A percentile compares a stretch with the other conserved stretches of the same genome.
Conservation (phyloP, 2,797 vertebrate genomes). For the Hydrophis major region DNA sequence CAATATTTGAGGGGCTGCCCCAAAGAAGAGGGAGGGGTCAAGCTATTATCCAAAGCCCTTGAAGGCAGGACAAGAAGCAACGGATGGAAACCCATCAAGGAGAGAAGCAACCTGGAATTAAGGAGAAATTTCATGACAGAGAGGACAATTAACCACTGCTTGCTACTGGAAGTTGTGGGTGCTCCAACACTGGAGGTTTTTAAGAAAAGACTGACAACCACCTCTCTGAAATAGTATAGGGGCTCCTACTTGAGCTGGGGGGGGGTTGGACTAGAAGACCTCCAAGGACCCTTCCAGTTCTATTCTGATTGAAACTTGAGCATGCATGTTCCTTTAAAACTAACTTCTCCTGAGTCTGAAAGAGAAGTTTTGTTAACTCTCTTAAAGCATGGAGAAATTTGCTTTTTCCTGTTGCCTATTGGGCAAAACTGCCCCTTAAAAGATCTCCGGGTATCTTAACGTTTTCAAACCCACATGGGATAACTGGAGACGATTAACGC, state of each 20-base stretch:
- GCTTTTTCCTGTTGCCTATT: neutral
- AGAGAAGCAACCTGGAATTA: neutral
- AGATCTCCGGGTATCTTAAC: neutral
- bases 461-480: neutral
- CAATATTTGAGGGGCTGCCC: too few relatives aligned
- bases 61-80: neutral
- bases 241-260: neutral
- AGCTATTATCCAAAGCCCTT: fast-evolving
- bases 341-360: too few relatives aligned
- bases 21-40: too few relatives aligned
- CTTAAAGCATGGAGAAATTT: neutral
- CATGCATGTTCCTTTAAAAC: neutral
- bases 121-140: too few relatives aligned
- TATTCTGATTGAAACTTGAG: neutral
- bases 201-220: fast-evolving
- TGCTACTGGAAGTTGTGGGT: neutral
- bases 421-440: neutral
- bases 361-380: fast-evolving
- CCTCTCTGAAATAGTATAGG: neutral
- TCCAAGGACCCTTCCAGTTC: neutral
- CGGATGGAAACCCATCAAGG: neutral
- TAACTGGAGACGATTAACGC: neutral
- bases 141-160: neutral
- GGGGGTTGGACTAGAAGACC: neutral
- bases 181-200: neutral